Conservation (phyloP, 2,888 invertebrate genomes). For the Rutpela maculata region DNA sequence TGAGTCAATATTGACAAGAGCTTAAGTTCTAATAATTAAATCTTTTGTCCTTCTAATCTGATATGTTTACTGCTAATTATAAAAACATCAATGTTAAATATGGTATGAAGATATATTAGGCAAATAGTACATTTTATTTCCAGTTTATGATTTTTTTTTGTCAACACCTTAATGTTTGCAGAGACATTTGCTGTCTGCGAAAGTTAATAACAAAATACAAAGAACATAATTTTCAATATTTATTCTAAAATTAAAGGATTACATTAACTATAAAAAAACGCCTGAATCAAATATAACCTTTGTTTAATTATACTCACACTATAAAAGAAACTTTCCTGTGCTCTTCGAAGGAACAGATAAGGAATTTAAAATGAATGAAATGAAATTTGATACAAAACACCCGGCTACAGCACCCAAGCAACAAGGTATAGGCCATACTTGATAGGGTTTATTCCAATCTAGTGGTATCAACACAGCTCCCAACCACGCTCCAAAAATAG, state of each 20-base stretch:
- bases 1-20: too few relatives aligned
- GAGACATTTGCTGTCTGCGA: background rate
- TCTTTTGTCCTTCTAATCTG: too few relatives aligned
- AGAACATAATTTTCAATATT: background rate
- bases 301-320: constrained; percentile 23
- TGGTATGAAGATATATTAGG: too few relatives aligned
- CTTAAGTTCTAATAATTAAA: too few relatives aligned
- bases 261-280: too few relatives aligned
- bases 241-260: background rate
- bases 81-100: too few relatives aligned
- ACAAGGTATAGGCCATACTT: constrained; percentile 86
- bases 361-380: constrained; percentile 35
- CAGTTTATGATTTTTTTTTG: too few relatives aligned
- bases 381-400: constrained; percentile 71
- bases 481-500: constrained; percentile 87
- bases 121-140: too few relatives aligned
- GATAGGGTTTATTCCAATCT: constrained; percentile 95
- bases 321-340: constrained; percentile 40
- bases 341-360: constrained; percentile 24
- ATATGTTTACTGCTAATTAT: too few relatives aligned
- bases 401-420: constrained; percentile 82
- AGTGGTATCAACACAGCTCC: constrained; percentile 91
- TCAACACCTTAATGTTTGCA: too few relatives aligned
- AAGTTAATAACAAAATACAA: background rate
- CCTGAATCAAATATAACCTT: background rate